These are phyloP conservation scores for Aphelinus certus DNA, from an alignment of 1,140 invertebrate species.

Conservation along the genomic window DNA sequence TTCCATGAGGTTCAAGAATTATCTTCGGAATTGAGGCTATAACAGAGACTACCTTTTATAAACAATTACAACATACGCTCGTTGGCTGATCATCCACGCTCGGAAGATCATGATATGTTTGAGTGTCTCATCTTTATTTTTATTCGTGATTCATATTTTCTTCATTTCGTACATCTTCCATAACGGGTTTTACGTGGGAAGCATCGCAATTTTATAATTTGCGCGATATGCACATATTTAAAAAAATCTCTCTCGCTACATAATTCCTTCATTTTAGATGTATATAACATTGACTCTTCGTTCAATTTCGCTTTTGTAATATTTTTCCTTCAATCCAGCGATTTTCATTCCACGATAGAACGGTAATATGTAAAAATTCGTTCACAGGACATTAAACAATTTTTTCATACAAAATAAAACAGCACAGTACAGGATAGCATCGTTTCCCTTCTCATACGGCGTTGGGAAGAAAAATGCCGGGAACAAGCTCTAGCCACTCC, in stretches of 20 bases:
- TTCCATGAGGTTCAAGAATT: slow-evolving; percentile 27
- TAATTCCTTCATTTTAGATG: too few relatives aligned
- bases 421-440: too few relatives aligned
- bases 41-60: slow-evolving; percentile 25
- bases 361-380: slow-evolving; percentile 5
- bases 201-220: slow-evolving; percentile 31
- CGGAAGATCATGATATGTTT: slow-evolving; percentile 32
- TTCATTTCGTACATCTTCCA: not conserved
- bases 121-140: not conserved
- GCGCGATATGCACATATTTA: not conserved
- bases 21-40: slow-evolving; percentile 31
- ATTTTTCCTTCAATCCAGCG: not conserved
- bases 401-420: too few relatives aligned
- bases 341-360: not conserved
- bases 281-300: too few relatives aligned
- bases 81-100: slow-evolving; percentile 21
- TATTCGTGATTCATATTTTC: not conserved
- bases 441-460: too few relatives aligned
- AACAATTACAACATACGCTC: slow-evolving; percentile 30
- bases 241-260: not conserved
- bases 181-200: slow-evolving; percentile 23
- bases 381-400: too few relatives aligned
- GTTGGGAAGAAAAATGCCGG: too few relatives aligned
- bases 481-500: too few relatives aligned
- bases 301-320: not conserved